Base-by-base conservation (phyloP, 2,888 invertebrate species). In the Drosophila niveifrons region DNA sequence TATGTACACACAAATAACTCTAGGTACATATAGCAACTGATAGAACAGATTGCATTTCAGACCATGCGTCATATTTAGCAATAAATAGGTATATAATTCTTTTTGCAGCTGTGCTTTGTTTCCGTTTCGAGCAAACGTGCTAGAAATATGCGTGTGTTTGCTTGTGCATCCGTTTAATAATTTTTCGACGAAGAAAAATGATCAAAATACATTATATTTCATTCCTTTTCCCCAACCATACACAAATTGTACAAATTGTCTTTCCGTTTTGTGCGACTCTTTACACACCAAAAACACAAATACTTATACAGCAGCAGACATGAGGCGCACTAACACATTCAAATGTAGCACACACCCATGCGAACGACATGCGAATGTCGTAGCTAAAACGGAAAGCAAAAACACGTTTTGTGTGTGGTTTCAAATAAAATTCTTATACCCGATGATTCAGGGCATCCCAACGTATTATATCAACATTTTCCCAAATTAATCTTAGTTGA, bases 341-440 rank as follows among this genome's bases (percentile, higher is more conserved):
- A 56, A 39, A 10, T 31, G 50, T 34, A n/a, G 41, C 47, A 44
- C 39, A 44, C 39, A 47, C 50, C 31, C 31, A 47, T 46, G 36
- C 48, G 15, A 39, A 71, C 67, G 61, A 66, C 72, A 76, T 79
- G 77, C 89, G 88, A 87, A 88, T 76, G 61, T 61, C 64, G 71
- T 61, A 63, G 65, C 51, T 46, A 86, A 82, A 80, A 64, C 67
- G 65, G 57, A 76, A 76, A 63, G 62, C 75, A 65, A 80, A 90
- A 91, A 89, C 91, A 90, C 91, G 90, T 90, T 91, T 90, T 89
- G 69, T 77, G 56, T 64, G 66, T 50, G 80, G 66, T 70, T 77
- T 64, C 44, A 67, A 61, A 58, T 61, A 65, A 59, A 80, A 66
- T 80, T 61, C 55, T 48, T 50, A 13, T 36, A 6, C 36, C 1